phyloP scores from a whole-genome alignment of 2,888 invertebrate genomes.

The Lymantria dispar region DNA sequence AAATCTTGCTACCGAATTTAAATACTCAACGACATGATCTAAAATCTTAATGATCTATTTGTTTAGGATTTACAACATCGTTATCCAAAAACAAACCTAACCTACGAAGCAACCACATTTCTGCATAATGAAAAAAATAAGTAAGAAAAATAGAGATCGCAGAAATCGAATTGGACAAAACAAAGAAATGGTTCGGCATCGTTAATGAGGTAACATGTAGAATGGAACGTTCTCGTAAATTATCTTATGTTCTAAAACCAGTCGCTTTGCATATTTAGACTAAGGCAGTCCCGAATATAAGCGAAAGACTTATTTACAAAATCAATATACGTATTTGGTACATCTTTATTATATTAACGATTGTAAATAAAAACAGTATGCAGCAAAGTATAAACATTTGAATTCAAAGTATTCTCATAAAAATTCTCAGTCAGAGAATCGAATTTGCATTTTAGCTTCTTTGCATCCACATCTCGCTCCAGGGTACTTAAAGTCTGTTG shows the following conservation, averaged over 20 bases:
- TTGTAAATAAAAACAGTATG: conserved; percentile 39
- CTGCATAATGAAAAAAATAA: conserved; percentile 7
- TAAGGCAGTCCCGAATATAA: conserved; percentile 16
- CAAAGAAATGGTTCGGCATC: conserved; percentile 34
- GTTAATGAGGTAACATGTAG: conserved; percentile 55
- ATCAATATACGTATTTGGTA: neutral
- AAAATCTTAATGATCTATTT: neutral
- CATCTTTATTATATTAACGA: neutral
- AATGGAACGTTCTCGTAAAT: conserved; percentile 40
- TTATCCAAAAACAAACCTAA: conserved; percentile 39
- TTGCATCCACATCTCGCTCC: conserved; percentile 51
- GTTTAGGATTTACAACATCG: too few species aligned
- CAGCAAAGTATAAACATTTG: conserved; percentile 48
- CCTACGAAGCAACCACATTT: conserved; percentile 41
- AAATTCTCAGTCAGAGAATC: conserved; percentile 52
- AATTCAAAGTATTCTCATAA: conserved; percentile 46
- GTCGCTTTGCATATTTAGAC: conserved; percentile 30
- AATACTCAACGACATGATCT: conserved; percentile 33
- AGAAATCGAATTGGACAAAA: conserved; percentile 39
- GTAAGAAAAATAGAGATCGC: conserved; percentile 34
- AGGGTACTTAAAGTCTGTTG: conserved; percentile 44
- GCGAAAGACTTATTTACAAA: neutral
- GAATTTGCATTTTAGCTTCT: conserved; percentile 54
- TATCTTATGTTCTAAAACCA: conserved; percentile 41
- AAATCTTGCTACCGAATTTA: conserved; percentile 57